Conservation (phyloP, 1,140 invertebrate genomes). For the Lordiphosa mommai region DNA sequence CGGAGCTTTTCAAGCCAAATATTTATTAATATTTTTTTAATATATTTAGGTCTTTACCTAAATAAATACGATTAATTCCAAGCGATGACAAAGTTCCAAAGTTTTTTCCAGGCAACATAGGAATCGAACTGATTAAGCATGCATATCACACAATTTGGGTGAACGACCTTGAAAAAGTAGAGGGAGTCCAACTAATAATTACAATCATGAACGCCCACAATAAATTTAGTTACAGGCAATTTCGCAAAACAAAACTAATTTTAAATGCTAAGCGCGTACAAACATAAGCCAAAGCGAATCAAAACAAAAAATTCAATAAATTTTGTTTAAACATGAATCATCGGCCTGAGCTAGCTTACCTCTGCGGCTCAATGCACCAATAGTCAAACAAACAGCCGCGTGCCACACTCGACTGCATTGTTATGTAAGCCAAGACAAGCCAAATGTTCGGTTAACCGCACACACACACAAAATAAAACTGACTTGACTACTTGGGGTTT, state of each 20-base stretch:
- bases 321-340: conserved; percentile 26
- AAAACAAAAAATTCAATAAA: conserved; percentile 44
- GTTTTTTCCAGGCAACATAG: too few relatives aligned
- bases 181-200: conserved; percentile 47
- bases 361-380: conserved; percentile 37
- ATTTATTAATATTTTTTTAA: too few relatives aligned
- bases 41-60: too few relatives aligned
- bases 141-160: conserved; percentile 58
- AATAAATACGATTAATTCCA: too few relatives aligned
- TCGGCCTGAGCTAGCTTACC: not conserved
- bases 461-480: conserved; percentile 11
- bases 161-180: conserved; percentile 63
- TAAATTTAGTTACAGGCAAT: conserved; percentile 40
- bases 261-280: conserved; percentile 26
- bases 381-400: conserved; percentile 9
- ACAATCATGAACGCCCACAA: conserved; percentile 33
- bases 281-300: conserved; percentile 34
- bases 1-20: too few relatives aligned
- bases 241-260: conserved; percentile 53
- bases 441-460: conserved; percentile 14
- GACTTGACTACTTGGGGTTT: conserved; percentile 52
- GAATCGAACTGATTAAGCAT: conserved; percentile 13
- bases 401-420: conserved; percentile 45
- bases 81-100: too few relatives aligned
- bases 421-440: conserved; percentile 55